Evolutionary conservation across 2,797 vertebrate species (phyloP).

Genomic region (Erithacus rubecula): DNA sequence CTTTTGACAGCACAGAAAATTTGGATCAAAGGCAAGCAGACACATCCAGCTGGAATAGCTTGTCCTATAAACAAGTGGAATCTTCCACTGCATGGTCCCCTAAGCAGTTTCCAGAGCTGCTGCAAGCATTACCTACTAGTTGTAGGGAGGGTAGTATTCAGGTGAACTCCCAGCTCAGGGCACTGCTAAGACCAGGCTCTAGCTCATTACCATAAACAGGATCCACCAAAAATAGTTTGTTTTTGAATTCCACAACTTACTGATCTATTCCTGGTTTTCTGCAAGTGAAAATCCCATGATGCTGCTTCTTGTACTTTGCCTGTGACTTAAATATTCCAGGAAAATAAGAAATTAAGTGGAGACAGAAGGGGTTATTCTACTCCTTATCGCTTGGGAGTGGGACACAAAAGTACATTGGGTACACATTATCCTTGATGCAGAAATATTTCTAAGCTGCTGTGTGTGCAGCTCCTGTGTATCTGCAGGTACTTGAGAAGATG

Average conservation of each 20-base stretch:
- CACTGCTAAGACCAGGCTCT: background rate
- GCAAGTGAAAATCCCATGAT: background rate
- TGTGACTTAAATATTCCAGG: background rate
- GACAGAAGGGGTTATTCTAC: background rate
- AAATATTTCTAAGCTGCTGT: background rate
- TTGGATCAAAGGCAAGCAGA: background rate
- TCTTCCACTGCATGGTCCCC: background rate
- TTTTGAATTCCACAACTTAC: background rate
- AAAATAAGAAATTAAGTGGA: background rate
- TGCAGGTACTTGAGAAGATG: background rate
- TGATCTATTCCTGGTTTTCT: background rate
- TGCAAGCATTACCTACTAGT: background rate
- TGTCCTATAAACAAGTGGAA: background rate
- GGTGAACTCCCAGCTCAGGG: background rate
- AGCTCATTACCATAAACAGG: accelerated
- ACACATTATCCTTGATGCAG: background rate
- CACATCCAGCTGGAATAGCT: background rate
- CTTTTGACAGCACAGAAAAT: background rate
- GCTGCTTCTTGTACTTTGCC: background rate
- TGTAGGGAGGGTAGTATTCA: background rate
- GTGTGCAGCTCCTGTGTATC: background rate
- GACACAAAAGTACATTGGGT: background rate
- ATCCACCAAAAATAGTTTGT: background rate
- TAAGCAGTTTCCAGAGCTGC: background rate
- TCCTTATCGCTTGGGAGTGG: background rate